Evolutionary conservation across 1,140 invertebrate species (phyloP).

Genomic region (Lordiphosa clarofinis): DNA sequence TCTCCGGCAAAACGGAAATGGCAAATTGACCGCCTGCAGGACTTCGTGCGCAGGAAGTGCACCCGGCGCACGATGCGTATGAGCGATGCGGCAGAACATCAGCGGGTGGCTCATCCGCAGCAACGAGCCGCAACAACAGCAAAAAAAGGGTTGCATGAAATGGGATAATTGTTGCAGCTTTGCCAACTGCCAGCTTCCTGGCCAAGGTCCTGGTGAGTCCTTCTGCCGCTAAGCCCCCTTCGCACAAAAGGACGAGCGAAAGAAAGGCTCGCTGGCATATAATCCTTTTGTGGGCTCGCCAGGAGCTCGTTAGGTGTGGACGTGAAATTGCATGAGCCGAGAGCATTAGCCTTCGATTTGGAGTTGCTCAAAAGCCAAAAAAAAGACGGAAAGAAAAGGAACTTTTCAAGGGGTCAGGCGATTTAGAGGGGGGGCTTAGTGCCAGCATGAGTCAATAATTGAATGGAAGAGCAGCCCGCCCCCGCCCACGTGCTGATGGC

Average conservation of each 20-base stretch:
- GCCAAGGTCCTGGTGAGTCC: slow-evolving; percentile 18
- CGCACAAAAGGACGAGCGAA: slow-evolving; percentile 30
- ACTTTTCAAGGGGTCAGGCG: slow-evolving; percentile 20
- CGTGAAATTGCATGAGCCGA: slow-evolving; percentile 68
- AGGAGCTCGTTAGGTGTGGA: slow-evolving; percentile 30
- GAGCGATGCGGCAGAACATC: slow-evolving; percentile 35
- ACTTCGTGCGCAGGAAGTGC: slow-evolving; percentile 43
- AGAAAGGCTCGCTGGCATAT: slow-evolving; percentile 20
- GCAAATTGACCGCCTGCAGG: slow-evolving; percentile 77
- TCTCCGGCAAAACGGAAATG: slow-evolving; percentile 44
- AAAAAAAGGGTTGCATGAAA: slow-evolving; percentile 56
- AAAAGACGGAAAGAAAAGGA: neutral
- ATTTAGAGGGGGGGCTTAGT: slow-evolving; percentile 55
- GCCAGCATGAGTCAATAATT: slow-evolving; percentile 77
- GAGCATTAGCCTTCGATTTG: slow-evolving; percentile 76
- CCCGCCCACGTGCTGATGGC: slow-evolving; percentile 46
- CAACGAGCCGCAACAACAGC: neutral
- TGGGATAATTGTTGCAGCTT: slow-evolving; percentile 73
- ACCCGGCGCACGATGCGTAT: slow-evolving; percentile 54
- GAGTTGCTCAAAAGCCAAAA: slow-evolving; percentile 25
- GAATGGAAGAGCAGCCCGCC: slow-evolving; percentile 36
- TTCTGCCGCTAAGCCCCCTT: slow-evolving; percentile 8
- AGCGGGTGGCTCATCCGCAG: slow-evolving; percentile 35
- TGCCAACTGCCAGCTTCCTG: slow-evolving; percentile 42
- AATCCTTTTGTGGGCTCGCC: slow-evolving; percentile 38